phyloP scores from a whole-genome alignment of 2,888 invertebrate genomes.

The Agelastica alni region DNA sequence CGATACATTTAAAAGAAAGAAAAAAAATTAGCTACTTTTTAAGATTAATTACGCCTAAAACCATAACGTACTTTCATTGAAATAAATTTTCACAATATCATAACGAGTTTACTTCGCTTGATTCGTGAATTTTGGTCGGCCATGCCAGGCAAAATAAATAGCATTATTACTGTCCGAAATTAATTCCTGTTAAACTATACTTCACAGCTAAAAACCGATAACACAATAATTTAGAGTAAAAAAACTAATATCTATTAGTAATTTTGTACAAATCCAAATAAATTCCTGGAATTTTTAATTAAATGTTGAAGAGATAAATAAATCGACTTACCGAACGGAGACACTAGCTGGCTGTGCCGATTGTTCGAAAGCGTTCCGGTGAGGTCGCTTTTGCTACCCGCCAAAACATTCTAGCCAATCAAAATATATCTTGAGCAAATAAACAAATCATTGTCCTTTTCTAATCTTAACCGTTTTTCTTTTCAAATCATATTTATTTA shows the following conservation, averaged over 20 bases:
- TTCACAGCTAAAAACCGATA: slow-evolving; percentile 35
- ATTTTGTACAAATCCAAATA: slow-evolving; percentile 43
- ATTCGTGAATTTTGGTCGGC: slow-evolving; percentile 46
- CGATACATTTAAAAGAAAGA: slow-evolving; percentile 31
- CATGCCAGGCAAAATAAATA: slow-evolving; percentile 49
- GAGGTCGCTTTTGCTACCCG: slow-evolving; percentile 50
- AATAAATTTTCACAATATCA: slow-evolving; percentile 52
- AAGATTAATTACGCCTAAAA: slow-evolving; percentile 29
- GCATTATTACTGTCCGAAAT: slow-evolving; percentile 46
- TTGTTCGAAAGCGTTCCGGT: slow-evolving; percentile 51
- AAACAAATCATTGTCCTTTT: slow-evolving; percentile 43
- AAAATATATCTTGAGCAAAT: slow-evolving; percentile 7
- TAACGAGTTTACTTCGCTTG: slow-evolving; percentile 38
- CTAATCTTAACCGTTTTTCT: slow-evolving; percentile 40
- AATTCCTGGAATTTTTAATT: slow-evolving; percentile 52
- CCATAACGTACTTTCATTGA: slow-evolving; percentile 32
- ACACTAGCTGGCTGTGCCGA: slow-evolving; percentile 36
- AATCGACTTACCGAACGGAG: slow-evolving; percentile 49
- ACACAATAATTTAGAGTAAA: slow-evolving; percentile 50
- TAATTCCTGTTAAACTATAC: slow-evolving; percentile 48
- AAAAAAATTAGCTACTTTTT: slow-evolving; percentile 49
- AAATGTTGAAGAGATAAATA: slow-evolving; percentile 49
- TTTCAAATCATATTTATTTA: slow-evolving; percentile 28
- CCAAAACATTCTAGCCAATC: slow-evolving; percentile 53
- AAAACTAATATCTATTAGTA: slow-evolving; percentile 54